Evolutionary conservation across 2,797 vertebrate genomes (phyloP).

Genomic region (Urocyon cinereoargenteus): DNA sequence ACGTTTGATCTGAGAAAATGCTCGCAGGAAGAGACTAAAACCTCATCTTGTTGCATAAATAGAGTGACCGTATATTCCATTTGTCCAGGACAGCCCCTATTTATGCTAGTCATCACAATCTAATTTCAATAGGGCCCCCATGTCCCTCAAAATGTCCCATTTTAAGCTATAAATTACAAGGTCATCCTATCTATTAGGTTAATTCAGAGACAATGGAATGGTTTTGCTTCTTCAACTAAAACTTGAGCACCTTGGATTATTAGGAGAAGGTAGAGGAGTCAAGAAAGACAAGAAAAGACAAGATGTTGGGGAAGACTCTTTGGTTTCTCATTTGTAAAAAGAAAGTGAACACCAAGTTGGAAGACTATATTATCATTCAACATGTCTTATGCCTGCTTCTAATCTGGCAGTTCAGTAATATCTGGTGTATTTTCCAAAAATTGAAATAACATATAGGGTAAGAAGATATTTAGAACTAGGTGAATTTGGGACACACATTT

Average conservation of each 20-base stretch:
- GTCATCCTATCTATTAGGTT: background rate
- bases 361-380: background rate
- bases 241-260: background rate
- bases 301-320: background rate
- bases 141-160: background rate
- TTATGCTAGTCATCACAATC: background rate
- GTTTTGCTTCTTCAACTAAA: background rate
- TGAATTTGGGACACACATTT: background rate
- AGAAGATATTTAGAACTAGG: background rate
- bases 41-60: background rate
- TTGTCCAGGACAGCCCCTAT: background rate
- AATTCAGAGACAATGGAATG: background rate
- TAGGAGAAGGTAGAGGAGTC: background rate
- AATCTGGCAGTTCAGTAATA: background rate
- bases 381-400: background rate
- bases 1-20: background rate
- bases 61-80: background rate
- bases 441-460: background rate
- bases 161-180: background rate
- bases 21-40: background rate
- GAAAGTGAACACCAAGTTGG: background rate
- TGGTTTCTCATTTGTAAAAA: background rate
- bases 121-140: background rate
- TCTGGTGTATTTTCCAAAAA: background rate
- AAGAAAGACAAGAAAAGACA: background rate